Base-by-base conservation (phyloP, 1,140 invertebrate species). In the Tetramorium alpestre region DNA sequence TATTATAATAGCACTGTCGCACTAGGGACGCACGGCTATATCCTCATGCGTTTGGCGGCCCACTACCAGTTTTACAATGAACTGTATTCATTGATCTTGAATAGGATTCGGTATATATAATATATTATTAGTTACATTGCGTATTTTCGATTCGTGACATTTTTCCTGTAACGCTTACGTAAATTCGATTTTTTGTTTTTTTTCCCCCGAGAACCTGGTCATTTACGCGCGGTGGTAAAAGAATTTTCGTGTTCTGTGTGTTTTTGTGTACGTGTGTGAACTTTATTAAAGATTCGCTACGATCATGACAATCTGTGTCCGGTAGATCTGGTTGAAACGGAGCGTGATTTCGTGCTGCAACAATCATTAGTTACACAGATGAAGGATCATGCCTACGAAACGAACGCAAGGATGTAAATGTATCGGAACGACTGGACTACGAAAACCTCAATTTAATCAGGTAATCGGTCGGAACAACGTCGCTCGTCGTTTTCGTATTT, bases 1-100 rank as follows among this genome's bases (percentile, higher is more conserved):
- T 92, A 89, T 87, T 91, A 88, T 89, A 92, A 91, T 92, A 92
- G 90, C 91, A 92, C 89, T 93, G 88, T 92, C 86, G 84, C n/a
- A 81, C 90, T 93, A 93, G 87, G 84, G 89, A 89, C 90, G 91
- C 90, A 87, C 81, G 80, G 65, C 75, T 76, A 87, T 92, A 89
- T 85, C 81, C 91, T 89, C 90, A 88, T 58, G 88, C 88, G 87
- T 90, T 90, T 80, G 80, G 85, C 92, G 86, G 78, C 81, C 88
- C 86, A 84, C 92, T 92, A 90, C 90, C 88, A 88, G 70, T 86
- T 93, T 91, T 91, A 88, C 89, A 89, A 92, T 88, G 86, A 91
- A 91, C 80, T 64, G 69, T 89, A 91, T 88, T 87, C 90, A 91
- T 90, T 88, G 85, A 87, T 87, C 73, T 33, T 82, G 85, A 89